Percentiles rank a stretch among this genome's conserved stretches.
Conservation (phyloP, 2,113 vertebrate species). For the Sphyrna mokarran region DNA sequence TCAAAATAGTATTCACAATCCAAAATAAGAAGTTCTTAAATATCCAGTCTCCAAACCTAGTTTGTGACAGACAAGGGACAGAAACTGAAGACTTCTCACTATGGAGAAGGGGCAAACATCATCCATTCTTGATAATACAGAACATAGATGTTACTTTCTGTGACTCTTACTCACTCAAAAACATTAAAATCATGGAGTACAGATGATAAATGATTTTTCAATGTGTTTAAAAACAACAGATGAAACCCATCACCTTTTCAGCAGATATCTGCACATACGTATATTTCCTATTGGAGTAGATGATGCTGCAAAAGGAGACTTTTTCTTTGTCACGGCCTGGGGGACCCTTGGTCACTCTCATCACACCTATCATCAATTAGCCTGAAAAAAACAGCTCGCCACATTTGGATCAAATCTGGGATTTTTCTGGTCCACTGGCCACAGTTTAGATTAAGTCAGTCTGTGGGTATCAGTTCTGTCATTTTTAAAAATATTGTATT, state of each 20-base stretch:
- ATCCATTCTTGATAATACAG: not conserved
- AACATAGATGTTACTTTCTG: not conserved
- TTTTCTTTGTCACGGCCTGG: not conserved
- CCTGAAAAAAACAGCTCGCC: not conserved
- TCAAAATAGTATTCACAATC: too few relatives aligned
- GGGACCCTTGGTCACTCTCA: not conserved
- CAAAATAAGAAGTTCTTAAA: too few relatives aligned
- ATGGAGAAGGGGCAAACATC: not conserved
- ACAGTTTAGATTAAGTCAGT: not conserved
- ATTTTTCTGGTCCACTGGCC: not conserved
- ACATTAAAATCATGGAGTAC: not conserved
- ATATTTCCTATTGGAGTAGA: not conserved
- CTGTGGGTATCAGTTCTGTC: not conserved
- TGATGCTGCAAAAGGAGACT: not conserved
- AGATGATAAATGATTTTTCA: not conserved
- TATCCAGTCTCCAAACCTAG: too few relatives aligned
- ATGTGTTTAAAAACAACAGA: not conserved
- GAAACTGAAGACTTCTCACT: not conserved
- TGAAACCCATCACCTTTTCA: not conserved
- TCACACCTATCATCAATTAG: not conserved
- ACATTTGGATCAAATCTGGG: not conserved
- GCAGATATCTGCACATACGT: not conserved
- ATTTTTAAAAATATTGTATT: not conserved
- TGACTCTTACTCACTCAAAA: not conserved
- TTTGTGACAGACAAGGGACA: not conserved